These are phyloP conservation scores for Phymanthus crucifer DNA, from an alignment of 92 coral and sea anemone genomes.

Conservation along the genomic window DNA sequence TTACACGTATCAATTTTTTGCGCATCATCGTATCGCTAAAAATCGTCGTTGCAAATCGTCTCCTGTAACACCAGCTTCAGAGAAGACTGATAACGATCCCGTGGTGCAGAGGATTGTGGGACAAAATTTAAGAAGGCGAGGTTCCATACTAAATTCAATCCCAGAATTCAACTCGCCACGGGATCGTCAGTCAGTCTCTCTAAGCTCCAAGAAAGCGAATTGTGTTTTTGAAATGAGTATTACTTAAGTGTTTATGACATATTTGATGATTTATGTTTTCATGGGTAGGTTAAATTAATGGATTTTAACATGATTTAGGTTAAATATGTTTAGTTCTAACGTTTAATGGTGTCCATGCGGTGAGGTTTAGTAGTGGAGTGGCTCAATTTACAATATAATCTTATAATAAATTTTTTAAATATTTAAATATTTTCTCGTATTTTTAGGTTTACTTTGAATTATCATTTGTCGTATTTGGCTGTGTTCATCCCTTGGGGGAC, in stretches of 20 bases:
- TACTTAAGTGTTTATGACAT: neutral
- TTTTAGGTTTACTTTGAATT: neutral
- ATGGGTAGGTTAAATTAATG: neutral
- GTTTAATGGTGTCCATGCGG: slow-evolving; percentile 5
- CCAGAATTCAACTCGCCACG: neutral
- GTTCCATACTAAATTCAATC: too few relatives aligned
- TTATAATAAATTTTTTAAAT: neutral
- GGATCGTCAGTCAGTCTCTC: neutral
- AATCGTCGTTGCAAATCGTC: too few relatives aligned
- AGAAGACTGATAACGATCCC: neutral
- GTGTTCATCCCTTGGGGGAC: slow-evolving; percentile 11
- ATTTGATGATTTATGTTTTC: neutral
- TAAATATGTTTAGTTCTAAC: neutral
- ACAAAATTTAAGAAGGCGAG: too few relatives aligned
- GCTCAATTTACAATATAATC: slow-evolving; percentile 7
- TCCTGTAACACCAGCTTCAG: too few relatives aligned
- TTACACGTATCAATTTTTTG: too few relatives aligned
- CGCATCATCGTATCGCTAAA: too few relatives aligned
- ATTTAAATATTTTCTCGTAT: neutral
- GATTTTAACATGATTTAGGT: neutral
- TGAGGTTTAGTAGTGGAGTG: neutral
- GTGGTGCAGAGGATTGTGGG: neutral
- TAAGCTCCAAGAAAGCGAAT: neutral
- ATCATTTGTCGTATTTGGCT: neutral
- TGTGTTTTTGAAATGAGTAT: neutral